These are phyloP conservation scores for Haliclystus octoradiatus DNA, from an alignment of 30 jellyfish, hydroid and myxozoan genomes.

Conservation along the genomic window DNA sequence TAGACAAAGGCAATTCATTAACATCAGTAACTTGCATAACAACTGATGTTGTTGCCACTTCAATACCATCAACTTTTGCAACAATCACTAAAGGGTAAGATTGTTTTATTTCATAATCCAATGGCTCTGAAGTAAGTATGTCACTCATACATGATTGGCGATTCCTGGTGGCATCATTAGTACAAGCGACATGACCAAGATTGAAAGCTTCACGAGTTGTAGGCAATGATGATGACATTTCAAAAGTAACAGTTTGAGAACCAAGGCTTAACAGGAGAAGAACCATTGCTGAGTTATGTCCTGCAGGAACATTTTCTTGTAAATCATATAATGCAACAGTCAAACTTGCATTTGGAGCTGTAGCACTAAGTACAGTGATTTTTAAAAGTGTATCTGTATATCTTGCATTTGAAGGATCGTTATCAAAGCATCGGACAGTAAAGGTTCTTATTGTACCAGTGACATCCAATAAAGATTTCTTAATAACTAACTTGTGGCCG, in stretches of 20 bases:
- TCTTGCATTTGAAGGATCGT: constrained; percentile 34
- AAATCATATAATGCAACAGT: neutral
- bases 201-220: neutral
- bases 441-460: constrained; percentile 35
- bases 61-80: constrained; percentile 32
- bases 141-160: constrained; percentile 12
- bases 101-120: constrained; percentile 34
- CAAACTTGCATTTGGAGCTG: constrained; percentile 34
- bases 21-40: constrained; percentile 21
- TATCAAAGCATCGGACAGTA: constrained; percentile 61
- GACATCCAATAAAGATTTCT: constrained; percentile 14
- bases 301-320: neutral
- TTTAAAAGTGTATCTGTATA: constrained; percentile 12
- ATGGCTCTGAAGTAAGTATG: constrained; percentile 6
- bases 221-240: neutral
- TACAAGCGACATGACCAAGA: neutral
- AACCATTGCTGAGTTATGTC: neutral
- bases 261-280: neutral
- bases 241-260: neutral
- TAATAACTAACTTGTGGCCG: constrained; percentile 44
- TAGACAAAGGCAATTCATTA: constrained; percentile 36
- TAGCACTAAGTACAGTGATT: constrained; percentile 21
- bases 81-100: constrained; percentile 16
- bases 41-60: constrained; percentile 12
- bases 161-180: neutral